These are phyloP conservation scores for Coturnix japonica DNA, from an alignment of 2,113 vertebrate genomes.

Conservation along the genomic window DNA sequence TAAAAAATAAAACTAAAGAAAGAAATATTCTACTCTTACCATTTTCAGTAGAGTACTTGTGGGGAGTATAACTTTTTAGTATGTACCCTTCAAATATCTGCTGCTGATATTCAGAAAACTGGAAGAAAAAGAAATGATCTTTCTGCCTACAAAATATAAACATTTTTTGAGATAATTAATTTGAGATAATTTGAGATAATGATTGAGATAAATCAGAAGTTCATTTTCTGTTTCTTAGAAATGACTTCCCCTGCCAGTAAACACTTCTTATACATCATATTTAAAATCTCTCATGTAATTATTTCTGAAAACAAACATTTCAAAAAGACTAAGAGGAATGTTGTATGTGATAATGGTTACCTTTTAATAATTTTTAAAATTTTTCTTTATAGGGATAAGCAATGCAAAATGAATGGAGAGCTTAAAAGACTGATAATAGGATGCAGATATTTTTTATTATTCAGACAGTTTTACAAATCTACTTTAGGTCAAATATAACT, in stretches of 20 bases:
- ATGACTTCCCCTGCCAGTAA: neutral
- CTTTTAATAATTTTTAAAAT: neutral
- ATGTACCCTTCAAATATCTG: neutral
- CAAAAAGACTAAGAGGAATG: neutral
- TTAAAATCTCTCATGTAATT: neutral
- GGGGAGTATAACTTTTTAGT: neutral
- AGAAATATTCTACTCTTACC: neutral
- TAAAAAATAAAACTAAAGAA: neutral
- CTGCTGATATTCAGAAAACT: neutral
- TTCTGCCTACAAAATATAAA: neutral
- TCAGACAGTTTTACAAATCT: neutral
- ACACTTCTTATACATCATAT: neutral
- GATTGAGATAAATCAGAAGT: neutral
- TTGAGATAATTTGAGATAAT: no score
- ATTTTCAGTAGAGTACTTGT: neutral
- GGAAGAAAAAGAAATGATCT: neutral
- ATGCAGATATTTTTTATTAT: neutral
- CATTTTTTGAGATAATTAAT: no score
- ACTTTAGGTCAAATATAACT: neutral
- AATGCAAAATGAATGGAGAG: neutral
- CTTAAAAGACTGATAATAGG: neutral
- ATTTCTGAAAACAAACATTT: neutral
- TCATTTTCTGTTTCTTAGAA: neutral
- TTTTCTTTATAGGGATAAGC: neutral
- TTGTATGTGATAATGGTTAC: neutral